Percentiles rank a stretch among this genome's conserved stretches.
phyloP scores from a whole-genome alignment of 1,140 invertebrate genomes.

The Drosophila subobscura region DNA sequence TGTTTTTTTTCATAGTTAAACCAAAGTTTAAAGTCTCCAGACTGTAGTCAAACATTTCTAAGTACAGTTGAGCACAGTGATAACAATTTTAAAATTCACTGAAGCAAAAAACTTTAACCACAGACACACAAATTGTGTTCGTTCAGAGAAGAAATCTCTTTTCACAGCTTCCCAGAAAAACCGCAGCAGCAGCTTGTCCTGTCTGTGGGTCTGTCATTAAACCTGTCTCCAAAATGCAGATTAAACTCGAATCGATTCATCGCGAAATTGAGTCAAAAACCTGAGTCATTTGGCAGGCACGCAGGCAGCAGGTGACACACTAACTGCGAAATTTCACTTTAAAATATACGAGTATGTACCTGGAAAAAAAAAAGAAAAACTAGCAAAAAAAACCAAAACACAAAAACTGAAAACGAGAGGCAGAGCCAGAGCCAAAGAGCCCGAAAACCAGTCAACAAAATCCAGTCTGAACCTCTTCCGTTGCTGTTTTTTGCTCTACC shows the following conservation, averaged over 20 bases:
- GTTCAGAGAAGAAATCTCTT: slow-evolving; percentile 5
- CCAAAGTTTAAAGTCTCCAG: too few species aligned
- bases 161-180: slow-evolving; percentile 40
- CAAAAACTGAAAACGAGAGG: slow-evolving; percentile 31
- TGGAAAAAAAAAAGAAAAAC: slow-evolving; percentile 23
- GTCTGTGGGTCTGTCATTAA: neutral
- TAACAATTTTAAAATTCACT: neutral
- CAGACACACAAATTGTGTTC: too few species aligned
- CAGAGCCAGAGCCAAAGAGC: slow-evolving; percentile 23
- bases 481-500: too few species aligned
- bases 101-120: too few species aligned
- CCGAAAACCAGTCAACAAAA: slow-evolving; percentile 36
- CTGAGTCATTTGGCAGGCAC: slow-evolving; percentile 29
- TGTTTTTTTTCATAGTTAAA: too few species aligned
- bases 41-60: too few species aligned
- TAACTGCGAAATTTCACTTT: slow-evolving; percentile 51
- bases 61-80: neutral
- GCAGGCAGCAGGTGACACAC: slow-evolving; percentile 43
- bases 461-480: too few species aligned
- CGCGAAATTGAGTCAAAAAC: slow-evolving; percentile 24
- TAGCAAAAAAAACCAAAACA: slow-evolving; percentile 4
- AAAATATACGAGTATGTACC: slow-evolving; percentile 28
- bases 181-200: slow-evolving; percentile 1
- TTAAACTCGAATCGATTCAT: slow-evolving; percentile 2
- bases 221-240: slow-evolving; percentile 32